Conservation (phyloP, 1,140 invertebrate species). For the Drosophila lini region DNA sequence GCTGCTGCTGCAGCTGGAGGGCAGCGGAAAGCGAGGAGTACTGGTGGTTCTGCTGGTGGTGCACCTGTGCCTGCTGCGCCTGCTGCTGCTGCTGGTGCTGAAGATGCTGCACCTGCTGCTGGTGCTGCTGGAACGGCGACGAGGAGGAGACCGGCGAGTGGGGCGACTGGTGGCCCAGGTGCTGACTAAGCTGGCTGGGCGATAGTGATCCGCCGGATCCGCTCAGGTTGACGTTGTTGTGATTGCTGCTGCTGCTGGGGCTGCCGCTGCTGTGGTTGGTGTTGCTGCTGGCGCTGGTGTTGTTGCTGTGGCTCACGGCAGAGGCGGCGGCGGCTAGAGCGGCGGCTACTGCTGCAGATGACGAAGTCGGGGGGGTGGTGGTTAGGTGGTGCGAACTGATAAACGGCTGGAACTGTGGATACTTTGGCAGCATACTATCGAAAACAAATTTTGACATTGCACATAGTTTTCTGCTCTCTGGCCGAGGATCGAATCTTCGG, state of each 20-base stretch:
- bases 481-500: slow-evolving; percentile 62
- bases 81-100: slow-evolving; percentile 49
- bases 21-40: slow-evolving; percentile 79
- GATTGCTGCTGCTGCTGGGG: slow-evolving; percentile 78
- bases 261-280: slow-evolving; percentile 40
- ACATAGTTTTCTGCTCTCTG: slow-evolving; percentile 84
- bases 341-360: slow-evolving; percentile 86
- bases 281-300: slow-evolving; percentile 75
- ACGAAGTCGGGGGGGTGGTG: slow-evolving; percentile 85
- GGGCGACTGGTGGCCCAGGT: slow-evolving; percentile 77
- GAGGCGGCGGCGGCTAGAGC: slow-evolving; percentile 82
- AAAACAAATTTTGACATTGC: slow-evolving; percentile 98
- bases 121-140: slow-evolving; percentile 66
- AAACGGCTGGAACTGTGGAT: slow-evolving; percentile 91
- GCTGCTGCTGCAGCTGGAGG: slow-evolving; percentile 78
- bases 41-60: slow-evolving; percentile 70
- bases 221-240: slow-evolving; percentile 85
- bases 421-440: slow-evolving; percentile 98
- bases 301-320: slow-evolving; percentile 84
- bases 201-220: slow-evolving; percentile 58
- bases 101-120: slow-evolving; percentile 41
- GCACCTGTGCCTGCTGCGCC: slow-evolving; percentile 55
- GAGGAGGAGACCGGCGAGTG: slow-evolving; percentile 82
- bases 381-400: slow-evolving; percentile 85
- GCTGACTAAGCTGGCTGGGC: slow-evolving; percentile 67